phyloP scores from a whole-genome alignment of 2,797 vertebrate genomes.

The Petrocephalus sullivani region DNA sequence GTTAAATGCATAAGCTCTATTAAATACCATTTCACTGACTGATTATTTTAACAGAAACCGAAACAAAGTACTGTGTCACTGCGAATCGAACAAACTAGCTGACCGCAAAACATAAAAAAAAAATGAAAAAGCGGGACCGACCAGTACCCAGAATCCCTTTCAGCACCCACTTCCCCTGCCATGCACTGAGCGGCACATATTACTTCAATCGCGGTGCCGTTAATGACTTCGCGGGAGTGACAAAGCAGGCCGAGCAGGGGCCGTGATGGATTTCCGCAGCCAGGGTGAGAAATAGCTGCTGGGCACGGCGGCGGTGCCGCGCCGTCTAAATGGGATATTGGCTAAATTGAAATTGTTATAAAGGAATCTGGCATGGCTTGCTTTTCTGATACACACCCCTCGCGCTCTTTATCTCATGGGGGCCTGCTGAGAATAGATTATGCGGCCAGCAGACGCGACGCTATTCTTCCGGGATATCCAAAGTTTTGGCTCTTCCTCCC shows the following conservation, averaged over 20 bases:
- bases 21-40: neutral
- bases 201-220: slow-evolving; percentile 63
- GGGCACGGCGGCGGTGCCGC: slow-evolving; percentile 43
- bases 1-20: neutral
- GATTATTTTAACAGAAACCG: neutral
- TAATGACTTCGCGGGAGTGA: slow-evolving; percentile 70
- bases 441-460: slow-evolving; percentile 31
- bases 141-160: neutral
- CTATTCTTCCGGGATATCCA: slow-evolving; percentile 37
- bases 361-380: slow-evolving; percentile 42
- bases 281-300: slow-evolving; percentile 65
- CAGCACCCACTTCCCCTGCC: slow-evolving; percentile 24
- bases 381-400: slow-evolving; percentile 32
- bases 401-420: slow-evolving; percentile 1
- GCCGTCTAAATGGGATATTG: slow-evolving; percentile 58
- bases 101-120: neutral
- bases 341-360: slow-evolving; percentile 67
- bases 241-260: slow-evolving; percentile 59
- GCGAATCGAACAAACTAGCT: neutral
- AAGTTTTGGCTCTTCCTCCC: slow-evolving; percentile 31
- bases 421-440: slow-evolving; percentile 37
- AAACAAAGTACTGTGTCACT: neutral
- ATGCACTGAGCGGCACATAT: slow-evolving; percentile 49
- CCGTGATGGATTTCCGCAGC: slow-evolving; percentile 56
- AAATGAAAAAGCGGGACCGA: neutral